Conservation (phyloP, 1,140 invertebrate species). For the Neotoxoptera formosana region DNA sequence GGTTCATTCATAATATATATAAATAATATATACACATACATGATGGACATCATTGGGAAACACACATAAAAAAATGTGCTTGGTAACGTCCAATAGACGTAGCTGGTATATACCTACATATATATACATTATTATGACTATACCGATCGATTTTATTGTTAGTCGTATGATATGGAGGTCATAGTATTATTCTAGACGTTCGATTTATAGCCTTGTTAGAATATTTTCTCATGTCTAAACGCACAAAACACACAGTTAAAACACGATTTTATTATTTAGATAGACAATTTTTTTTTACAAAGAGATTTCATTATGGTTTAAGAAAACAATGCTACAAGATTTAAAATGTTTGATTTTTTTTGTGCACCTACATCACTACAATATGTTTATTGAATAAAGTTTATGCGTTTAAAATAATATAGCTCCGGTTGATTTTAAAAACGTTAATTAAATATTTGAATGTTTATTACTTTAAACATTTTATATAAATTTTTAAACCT, state of each 20-base stretch:
- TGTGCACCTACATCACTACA: neutral
- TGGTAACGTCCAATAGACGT: conserved; percentile 37
- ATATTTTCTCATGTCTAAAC: conserved; percentile 34
- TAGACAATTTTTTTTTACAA: conserved; percentile 2
- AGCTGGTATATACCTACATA: neutral
- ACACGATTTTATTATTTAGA: conserved; percentile 42
- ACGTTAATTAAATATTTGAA: neutral
- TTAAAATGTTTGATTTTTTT: neutral
- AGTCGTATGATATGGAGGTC: conserved; percentile 46
- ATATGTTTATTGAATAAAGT: neutral
- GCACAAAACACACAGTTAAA: conserved; percentile 28
- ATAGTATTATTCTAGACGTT: conserved; percentile 48
- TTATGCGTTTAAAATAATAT: neutral
- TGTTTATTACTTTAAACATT: no score
- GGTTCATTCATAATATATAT: conserved; percentile 17
- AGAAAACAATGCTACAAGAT: neutral
- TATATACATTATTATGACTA: conserved; percentile 40
- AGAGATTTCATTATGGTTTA: neutral
- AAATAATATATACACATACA: neutral
- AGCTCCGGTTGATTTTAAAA: neutral
- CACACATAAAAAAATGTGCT: conserved; percentile 40
- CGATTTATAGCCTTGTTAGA: conserved; percentile 48
- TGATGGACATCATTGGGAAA: conserved; percentile 26
- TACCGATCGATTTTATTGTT: conserved; percentile 47
- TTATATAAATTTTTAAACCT: no score